phyloP scores from a whole-genome alignment of 2,113 vertebrate genomes.

The Salminus brasiliensis region DNA sequence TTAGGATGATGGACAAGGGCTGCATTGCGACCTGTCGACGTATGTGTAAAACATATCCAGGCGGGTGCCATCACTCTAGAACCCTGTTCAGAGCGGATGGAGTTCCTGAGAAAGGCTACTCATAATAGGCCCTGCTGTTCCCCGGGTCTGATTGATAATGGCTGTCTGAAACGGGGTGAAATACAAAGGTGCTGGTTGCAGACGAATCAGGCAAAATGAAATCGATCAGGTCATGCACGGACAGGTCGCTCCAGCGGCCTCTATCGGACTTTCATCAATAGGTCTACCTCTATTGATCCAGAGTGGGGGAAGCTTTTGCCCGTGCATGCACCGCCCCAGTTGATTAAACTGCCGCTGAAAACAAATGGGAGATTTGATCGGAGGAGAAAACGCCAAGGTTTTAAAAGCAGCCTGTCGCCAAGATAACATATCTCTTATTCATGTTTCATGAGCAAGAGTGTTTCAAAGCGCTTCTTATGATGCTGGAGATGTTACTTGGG shows the following conservation, averaged over 20 bases:
- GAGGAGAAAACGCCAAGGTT: conserved; percentile 45
- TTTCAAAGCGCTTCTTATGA: neutral
- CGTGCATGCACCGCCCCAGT: conserved; percentile 24
- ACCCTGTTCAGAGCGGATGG: conserved; percentile 26
- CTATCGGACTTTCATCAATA: conserved; percentile 56
- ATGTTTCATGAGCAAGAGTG: conserved; percentile 25
- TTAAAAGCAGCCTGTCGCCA: conserved; percentile 46
- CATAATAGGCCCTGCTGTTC: conserved; percentile 36
- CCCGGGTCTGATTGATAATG: conserved; percentile 55
- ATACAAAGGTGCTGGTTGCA: conserved; percentile 51
- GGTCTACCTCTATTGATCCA: conserved; percentile 56
- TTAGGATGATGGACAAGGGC: conserved; percentile 22
- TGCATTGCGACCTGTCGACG: conserved; percentile 19
- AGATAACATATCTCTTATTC: conserved; percentile 45
- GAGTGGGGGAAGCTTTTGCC: conserved; percentile 47
- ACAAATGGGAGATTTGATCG: conserved; percentile 53
- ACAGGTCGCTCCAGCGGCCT: conserved; percentile 49
- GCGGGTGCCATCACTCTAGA: conserved; percentile 47
- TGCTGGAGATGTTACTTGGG: conserved; percentile 21
- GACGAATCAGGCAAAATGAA: conserved; percentile 56
- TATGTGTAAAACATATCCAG: conserved; percentile 41
- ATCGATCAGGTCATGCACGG: conserved; percentile 49
- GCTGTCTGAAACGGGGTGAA: conserved; percentile 45
- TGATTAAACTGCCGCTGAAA: conserved; percentile 55
- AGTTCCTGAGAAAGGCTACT: conserved; percentile 42